Base-by-base conservation (phyloP, 2,797 vertebrate genomes). In the Amblyraja radiata region DNA sequence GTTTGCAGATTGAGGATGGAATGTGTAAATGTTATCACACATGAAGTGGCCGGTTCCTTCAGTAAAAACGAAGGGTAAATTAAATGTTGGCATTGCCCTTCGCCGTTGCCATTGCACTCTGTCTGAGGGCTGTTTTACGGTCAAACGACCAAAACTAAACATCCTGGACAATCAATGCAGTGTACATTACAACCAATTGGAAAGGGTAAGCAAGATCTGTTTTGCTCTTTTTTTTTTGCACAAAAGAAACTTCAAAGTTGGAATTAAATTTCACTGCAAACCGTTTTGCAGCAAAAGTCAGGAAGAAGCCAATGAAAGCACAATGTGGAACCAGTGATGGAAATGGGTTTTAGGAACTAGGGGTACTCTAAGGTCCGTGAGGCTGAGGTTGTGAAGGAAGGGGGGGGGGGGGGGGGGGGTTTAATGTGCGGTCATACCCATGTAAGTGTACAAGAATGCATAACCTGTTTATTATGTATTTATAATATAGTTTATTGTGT, bases 191-290 rank as follows among this genome's bases (percentile, higher is more conserved):
- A 68, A 32, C n/a, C 65, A 36, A 88, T 88, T 92, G 90, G 84
- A 76, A 58, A 58, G 10, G 54, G 39, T 76, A 61, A 84, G 54
- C 39, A 54, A 54, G 39, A 11, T 25, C 25, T 14, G 46, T 92
- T 92, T 92, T 76, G 71, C 28, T 91, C 71, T 91, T 71, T 91
- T 71, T 46, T 54, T 2, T 54, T 54, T 54, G 46, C 68, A 92
- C 5, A 76, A 54, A 92, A 76, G 74, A 76, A 74, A 92, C 90
- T 92, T 71, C 90, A 76, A 76, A 76, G 23, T 46, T 74, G 46
- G 21, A 25, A 54, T 92, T 76, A 11, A 11, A 36, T 54, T 25
- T 73, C 68, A 16, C 11, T 54, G 65, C 71, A 76, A 92, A 92
- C 90, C 28, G 6, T 54, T 39, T 5, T 21, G 54, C 39, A 88